Evolutionary conservation across 2,113 vertebrate species (phyloP).

Genomic region (Willisornis vidua): DNA sequence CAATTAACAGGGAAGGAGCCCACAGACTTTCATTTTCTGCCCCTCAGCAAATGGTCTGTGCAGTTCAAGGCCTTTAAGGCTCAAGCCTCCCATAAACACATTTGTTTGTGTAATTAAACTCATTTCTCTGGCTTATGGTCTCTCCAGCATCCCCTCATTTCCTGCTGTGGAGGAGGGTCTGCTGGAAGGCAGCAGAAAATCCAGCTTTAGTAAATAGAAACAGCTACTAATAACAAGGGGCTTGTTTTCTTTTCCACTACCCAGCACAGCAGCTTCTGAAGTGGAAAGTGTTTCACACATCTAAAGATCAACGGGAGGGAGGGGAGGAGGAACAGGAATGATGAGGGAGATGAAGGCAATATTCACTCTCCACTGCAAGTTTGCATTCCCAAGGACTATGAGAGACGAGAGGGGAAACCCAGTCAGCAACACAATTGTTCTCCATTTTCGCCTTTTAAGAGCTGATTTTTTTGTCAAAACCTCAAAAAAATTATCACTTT

Average conservation of each 20-base stretch:
- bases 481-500: not conserved
- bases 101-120: not conserved
- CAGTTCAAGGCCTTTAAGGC: not conserved
- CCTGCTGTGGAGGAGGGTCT: slow-evolving; percentile 35
- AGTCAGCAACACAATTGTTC: not conserved
- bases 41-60: not conserved
- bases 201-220: not conserved
- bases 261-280: slow-evolving; percentile 7
- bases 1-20: not conserved
- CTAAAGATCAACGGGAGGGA: not conserved
- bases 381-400: not conserved
- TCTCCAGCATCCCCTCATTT: slow-evolving; percentile 26
- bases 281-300: not conserved
- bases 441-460: not conserved
- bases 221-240: not conserved
- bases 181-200: slow-evolving; percentile 7
- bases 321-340: not conserved
- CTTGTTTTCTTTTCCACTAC: slow-evolving; percentile 36
- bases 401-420: not conserved
- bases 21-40: not conserved
- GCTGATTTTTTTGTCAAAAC: not conserved
- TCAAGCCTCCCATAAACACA: not conserved
- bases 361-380: not conserved
- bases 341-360: not conserved
- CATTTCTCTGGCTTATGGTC: not conserved